Evolutionary conservation across 2,888 invertebrate genomes (phyloP), one percentile per base, ranked within the genome.

Genomic region (Drosophila flavopinicola): DNA sequence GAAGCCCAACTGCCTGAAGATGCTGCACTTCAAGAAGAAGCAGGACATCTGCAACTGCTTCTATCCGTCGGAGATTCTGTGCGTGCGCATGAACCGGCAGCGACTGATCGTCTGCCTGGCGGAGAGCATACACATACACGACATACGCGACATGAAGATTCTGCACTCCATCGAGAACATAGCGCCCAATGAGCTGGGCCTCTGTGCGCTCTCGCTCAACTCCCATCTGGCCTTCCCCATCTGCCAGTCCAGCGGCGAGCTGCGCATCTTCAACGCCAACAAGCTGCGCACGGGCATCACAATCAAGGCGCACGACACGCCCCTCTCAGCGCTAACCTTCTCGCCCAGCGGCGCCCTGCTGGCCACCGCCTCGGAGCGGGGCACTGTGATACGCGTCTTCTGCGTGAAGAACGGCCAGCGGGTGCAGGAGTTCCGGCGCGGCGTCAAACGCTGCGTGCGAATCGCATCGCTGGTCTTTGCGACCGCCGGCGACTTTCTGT

Each of bases 331-430:
- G 7, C 70, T 91, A 32, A 86, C 76, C 57, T 91, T 91, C 70
- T 91, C 91, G 45, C 87, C 90, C 2, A 90, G 87, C 63, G 91
- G 91, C 2, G 71, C 84, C 1, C 74, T 91, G 7, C 71, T 91
- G 56, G 91, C 91, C 20, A 91, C 91, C 4, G 91, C 91, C 41
- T 91, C 91, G 0, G 91, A 90, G 71, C 89, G 91, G 5, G 91
- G 91, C 20, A 91, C 91, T 61, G 91, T 91, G 67, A 91, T 91
- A 80, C 86, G 91, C 7, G 89, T 91, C n/a, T 91, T 91, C 60
- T 91, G 90, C 56, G 90, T 90, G 4, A 89, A 90, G 69, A 91
- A 90, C 64, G 91, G 91, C 2, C 90, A 91, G 64, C 85, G 88
- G 29, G 88, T 91, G 3, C 91, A 91, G 75, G 91, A 91, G 70